Conservation (phyloP, 1,140 invertebrate species). For the Brevipalpus yothersi region DNA sequence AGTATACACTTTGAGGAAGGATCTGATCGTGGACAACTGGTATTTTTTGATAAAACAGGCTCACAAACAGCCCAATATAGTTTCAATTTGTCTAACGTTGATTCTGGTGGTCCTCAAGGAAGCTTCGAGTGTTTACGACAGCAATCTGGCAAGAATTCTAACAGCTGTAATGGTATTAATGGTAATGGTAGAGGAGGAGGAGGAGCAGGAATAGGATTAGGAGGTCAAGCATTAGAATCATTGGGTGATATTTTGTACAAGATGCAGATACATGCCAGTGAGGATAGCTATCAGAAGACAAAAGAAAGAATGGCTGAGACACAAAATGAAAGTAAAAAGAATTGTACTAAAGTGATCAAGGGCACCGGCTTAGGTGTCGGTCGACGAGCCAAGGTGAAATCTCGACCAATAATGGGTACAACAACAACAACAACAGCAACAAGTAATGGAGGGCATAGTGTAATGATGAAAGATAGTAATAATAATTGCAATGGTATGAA, state of each 20-base stretch:
- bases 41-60: not conserved
- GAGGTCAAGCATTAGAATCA: constrained; percentile 16
- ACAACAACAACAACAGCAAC: too few relatives aligned
- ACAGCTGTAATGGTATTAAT: too few relatives aligned
- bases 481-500: too few relatives aligned
- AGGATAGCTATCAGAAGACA: constrained; percentile 77
- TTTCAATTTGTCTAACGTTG: constrained; percentile 44
- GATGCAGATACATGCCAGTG: constrained; percentile 71
- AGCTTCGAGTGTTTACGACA: constrained; percentile 52
- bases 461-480: too few relatives aligned
- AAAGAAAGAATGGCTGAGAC: constrained; percentile 61
- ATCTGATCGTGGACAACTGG: not conserved
- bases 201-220: too few relatives aligned
- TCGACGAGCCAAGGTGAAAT: constrained; percentile 15
- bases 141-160: not conserved
- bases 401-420: too few relatives aligned
- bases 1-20: not conserved
- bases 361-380: constrained; percentile 61
- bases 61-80: not conserved
- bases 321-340: constrained; percentile 69
- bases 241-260: constrained; percentile 53
- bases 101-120: constrained; percentile 58
- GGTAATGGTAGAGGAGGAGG: too few relatives aligned
- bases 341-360: constrained; percentile 76
- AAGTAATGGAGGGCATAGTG: too few relatives aligned